Percentiles rank a stretch among this genome's conserved stretches.
These are phyloP conservation scores for Scrobipalpa costella DNA, from an alignment of 2,888 invertebrate species.

Conservation along the genomic window DNA sequence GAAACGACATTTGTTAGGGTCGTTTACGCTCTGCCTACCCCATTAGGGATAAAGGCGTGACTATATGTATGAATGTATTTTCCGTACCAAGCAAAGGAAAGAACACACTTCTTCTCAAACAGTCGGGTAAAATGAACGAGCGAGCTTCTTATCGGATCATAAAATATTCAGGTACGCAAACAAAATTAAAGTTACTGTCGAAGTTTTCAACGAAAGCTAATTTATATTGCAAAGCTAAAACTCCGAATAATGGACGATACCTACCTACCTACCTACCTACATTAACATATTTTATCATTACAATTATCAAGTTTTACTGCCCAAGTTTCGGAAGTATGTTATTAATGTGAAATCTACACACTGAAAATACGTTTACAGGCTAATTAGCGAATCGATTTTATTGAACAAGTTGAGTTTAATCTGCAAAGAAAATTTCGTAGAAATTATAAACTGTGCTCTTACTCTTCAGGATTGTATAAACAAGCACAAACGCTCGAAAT, in stretches of 20 bases:
- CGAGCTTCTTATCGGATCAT: conserved; percentile 17
- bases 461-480: too few species aligned
- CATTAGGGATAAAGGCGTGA: too few species aligned
- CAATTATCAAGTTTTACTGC: conserved; percentile 1
- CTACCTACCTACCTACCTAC: not conserved
- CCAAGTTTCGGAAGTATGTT: not conserved
- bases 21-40: too few species aligned
- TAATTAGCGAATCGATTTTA: too few species aligned
- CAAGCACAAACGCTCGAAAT: too few species aligned
- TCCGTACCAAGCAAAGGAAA: not conserved
- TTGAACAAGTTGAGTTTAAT: too few species aligned
- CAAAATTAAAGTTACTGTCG: conserved; percentile 21
- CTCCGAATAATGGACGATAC: conserved; percentile 4
- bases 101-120: not conserved
- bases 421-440: too few species aligned
- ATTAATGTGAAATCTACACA: too few species aligned
- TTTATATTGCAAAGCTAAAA: conserved; percentile 15
- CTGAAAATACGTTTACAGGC: not conserved
- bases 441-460: too few species aligned
- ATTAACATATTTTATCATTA: not conserved
- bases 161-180: conserved; percentile 23
- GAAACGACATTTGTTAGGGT: too few species aligned
- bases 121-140: not conserved
- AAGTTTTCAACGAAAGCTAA: conserved; percentile 21
- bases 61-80: too few species aligned